Evolutionary conservation across 1,140 invertebrate species (phyloP).

Genomic region (Bombus sylvicola): DNA sequence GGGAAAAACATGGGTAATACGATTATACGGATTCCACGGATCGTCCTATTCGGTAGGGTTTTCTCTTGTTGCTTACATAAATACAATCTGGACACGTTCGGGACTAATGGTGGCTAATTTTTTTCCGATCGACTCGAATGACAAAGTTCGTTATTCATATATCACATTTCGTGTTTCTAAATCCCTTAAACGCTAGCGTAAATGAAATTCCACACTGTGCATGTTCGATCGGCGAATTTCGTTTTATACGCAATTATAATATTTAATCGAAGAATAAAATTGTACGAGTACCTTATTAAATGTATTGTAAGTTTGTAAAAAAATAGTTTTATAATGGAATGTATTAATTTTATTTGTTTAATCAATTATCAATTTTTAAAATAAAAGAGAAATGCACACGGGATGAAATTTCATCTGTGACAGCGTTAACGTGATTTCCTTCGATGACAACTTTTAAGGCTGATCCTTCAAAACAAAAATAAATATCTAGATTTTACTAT

Average conservation of each 20-base stretch:
- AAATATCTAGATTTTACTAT: background rate
- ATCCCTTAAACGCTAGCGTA: background rate
- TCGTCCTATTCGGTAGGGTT: slow-evolving; percentile 1
- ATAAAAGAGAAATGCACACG: background rate
- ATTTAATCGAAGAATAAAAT: too few species aligned
- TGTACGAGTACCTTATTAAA: background rate
- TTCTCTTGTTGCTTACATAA: background rate
- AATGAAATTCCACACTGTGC: background rate
- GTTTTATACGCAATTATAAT: too few species aligned
- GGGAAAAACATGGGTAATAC: slow-evolving; percentile 39
- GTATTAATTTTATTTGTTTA: too few species aligned
- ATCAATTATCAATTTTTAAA: background rate
- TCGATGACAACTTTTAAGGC: too few species aligned
- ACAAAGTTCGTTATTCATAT: slow-evolving; percentile 22
- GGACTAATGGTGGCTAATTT: background rate
- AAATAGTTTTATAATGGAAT: too few species aligned
- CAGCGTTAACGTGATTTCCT: background rate
- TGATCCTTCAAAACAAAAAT: background rate
- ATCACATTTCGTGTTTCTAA: background rate
- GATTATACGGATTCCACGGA: slow-evolving; percentile 41
- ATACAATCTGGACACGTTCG: background rate
- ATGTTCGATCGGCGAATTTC: background rate
- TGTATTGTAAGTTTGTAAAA: background rate
- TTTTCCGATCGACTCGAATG: background rate
- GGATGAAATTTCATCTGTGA: background rate